These are phyloP conservation scores for Taphrorychus bicolor DNA, from an alignment of 2,888 invertebrate genomes.

Conservation along the genomic window DNA sequence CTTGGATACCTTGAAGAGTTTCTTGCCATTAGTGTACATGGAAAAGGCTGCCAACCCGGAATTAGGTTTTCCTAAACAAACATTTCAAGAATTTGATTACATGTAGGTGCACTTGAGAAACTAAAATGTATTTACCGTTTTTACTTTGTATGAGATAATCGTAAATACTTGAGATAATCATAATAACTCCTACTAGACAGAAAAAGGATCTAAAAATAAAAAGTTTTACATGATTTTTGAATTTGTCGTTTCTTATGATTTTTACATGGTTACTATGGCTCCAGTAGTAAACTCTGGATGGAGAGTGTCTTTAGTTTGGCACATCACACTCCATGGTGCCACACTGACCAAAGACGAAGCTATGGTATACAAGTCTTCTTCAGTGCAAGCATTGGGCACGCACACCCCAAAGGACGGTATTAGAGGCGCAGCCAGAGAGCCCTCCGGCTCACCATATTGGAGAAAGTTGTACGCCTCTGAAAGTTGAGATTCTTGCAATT, in stretches of 20 bases:
- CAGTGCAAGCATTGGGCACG: conserved; percentile 20
- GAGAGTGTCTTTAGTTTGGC: conserved; percentile 19
- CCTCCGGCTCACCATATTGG: too few relatives aligned
- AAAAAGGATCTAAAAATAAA: conserved; percentile 16
- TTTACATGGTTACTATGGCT: not conserved
- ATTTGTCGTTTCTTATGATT: not conserved
- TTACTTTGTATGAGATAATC: not conserved
- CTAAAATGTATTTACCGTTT: not conserved
- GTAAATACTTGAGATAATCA: conserved; percentile 14
- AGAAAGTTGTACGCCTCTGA: too few relatives aligned
- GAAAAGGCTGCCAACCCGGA: conserved; percentile 14
- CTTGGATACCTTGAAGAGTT: conserved; percentile 13
- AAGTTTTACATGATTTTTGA: not conserved
- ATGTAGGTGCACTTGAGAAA: not conserved
- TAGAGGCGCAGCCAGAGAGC: too few relatives aligned
- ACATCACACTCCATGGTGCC: conserved; percentile 8
- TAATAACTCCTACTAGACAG: not conserved
- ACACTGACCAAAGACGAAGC: not conserved
- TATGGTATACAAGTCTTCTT: conserved; percentile 4
- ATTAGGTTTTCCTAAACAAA: conserved; percentile 14
- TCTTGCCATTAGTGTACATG: conserved; percentile 13
- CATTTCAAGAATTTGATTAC: too few relatives aligned
- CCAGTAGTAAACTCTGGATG: not conserved
- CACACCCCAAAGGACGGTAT: conserved; percentile 16
- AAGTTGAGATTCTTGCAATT: too few relatives aligned